Evolutionary conservation across 2,113 vertebrate genomes (phyloP), one percentile per base, ranked within the genome.

Genomic region (Ondatra zibethicus): DNA sequence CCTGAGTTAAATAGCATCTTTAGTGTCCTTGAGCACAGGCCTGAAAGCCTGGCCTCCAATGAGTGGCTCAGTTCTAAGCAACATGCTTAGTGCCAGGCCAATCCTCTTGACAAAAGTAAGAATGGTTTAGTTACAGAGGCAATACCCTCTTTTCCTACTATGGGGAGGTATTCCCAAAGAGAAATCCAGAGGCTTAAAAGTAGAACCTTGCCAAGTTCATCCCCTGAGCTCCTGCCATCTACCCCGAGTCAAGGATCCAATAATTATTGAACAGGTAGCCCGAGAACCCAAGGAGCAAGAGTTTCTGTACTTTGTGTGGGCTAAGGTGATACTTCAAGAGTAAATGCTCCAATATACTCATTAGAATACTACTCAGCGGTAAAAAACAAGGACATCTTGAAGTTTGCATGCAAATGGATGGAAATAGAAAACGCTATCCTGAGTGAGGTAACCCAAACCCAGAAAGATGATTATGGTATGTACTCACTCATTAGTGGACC

Each of bases 81-180:
- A 45, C 2, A 75, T 13, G 7, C 45, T 50, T 31, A 13, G n/a
- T 42, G 65, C 8, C 9, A 6, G 1, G 0, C 0, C 68, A 0
- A 6, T 25, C 1, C 2, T n/a, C 42, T 58, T 66, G 65, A 16
- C 39, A 45, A 50, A 63, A 77, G 3, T 1, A 61, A 29, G 39
- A 39, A n/a, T n/a, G 27, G 10, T 45, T 68, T 31, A 19, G 27
- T 29, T 61, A 47, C 9, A 81, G n/a, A 66, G 45, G 39, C 3
- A 36, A 3, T 29, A 27, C 36, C 42, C 10, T 17, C 13, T 29
- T 50, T 47, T 58, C 36, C 13, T 33, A 45, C 27, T 14, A 4
- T 9, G 14, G 33, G 13, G 29, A 29, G 58, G 16, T 16, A 58
- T 4, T 7, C 17, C 31, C n/a, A 39, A 50, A 16, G 19, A 66